These are phyloP conservation scores for Margaritifera margaritifera DNA, from an alignment of 2,888 invertebrate genomes.

Conservation along the genomic window DNA sequence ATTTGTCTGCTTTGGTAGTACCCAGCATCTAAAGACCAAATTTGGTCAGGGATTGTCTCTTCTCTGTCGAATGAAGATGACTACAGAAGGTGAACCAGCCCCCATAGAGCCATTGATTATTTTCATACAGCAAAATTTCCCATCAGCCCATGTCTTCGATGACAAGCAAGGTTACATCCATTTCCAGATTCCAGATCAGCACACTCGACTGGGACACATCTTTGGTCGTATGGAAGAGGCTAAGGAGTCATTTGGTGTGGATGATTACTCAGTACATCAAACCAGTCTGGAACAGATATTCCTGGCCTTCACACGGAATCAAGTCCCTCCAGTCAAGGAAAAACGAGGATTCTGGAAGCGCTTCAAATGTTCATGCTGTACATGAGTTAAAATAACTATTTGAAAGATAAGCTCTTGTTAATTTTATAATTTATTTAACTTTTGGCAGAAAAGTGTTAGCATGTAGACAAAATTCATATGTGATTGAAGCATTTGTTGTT, in stretches of 20 bases:
- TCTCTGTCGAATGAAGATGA: slow-evolving; percentile 72
- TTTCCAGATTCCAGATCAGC: slow-evolving; percentile 57
- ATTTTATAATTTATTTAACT: too few relatives aligned
- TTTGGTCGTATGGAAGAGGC: slow-evolving; percentile 65
- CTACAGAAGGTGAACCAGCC: slow-evolving; percentile 37
- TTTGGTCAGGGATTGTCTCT: slow-evolving; percentile 82
- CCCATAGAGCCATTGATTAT: slow-evolving; percentile 27
- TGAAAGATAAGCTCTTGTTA: too few relatives aligned
- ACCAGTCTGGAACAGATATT: slow-evolving; percentile 72
- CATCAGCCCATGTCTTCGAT: slow-evolving; percentile 77
- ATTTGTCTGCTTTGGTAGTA: slow-evolving; percentile 82
- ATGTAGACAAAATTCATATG: too few relatives aligned
- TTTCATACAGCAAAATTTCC: slow-evolving; percentile 75
- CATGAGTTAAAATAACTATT: too few relatives aligned
- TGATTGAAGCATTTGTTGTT: too few relatives aligned
- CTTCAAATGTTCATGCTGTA: too few relatives aligned
- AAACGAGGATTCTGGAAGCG: neutral
- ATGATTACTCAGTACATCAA: slow-evolving; percentile 68
- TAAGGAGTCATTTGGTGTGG: slow-evolving; percentile 45
- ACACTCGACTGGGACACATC: slow-evolving; percentile 63
- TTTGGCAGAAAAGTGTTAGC: too few relatives aligned
- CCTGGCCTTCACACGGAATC: slow-evolving; percentile 71
- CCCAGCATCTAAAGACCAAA: slow-evolving; percentile 81
- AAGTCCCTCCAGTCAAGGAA: slow-evolving; percentile 35
- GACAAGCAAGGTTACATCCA: slow-evolving; percentile 77